These are phyloP conservation scores for Ladona fulva DNA, from an alignment of 1,140 invertebrate genomes.

Conservation along the genomic window DNA sequence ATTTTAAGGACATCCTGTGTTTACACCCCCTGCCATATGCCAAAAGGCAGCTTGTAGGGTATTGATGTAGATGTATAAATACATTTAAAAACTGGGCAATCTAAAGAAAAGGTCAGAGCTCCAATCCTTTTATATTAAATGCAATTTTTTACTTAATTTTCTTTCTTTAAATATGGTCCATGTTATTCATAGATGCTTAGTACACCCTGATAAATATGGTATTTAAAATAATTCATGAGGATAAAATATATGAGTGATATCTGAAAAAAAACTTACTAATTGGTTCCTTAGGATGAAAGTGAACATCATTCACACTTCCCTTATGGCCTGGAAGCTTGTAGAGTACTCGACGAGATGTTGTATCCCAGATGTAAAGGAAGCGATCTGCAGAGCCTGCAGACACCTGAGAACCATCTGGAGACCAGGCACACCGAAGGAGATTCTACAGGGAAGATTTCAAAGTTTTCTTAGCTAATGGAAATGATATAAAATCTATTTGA, in stretches of 20 bases:
- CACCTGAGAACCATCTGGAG: slow-evolving; percentile 73
- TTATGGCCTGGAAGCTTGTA: slow-evolving; percentile 98
- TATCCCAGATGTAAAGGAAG: slow-evolving; percentile 96
- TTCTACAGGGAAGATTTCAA: slow-evolving; percentile 45
- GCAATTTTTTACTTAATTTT: neutral
- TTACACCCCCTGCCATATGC: no score
- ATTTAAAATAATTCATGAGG: neutral
- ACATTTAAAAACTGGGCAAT: no score
- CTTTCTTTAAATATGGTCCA: neutral
- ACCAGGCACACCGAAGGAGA: slow-evolving; percentile 80
- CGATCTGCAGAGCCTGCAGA: slow-evolving; percentile 90
- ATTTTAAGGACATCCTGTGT: no score
- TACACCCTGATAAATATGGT: neutral
- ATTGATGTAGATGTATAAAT: no score
- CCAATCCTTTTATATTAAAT: neutral
- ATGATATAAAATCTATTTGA: no score
- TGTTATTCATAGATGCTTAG: neutral
- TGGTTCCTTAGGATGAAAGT: slow-evolving; percentile 93
- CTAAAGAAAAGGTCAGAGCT: no score
- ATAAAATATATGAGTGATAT: neutral
- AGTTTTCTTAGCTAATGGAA: no score
- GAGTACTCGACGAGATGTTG: slow-evolving; percentile 76
- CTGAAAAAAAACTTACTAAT: slow-evolving; percentile 51
- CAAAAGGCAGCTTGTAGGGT: no score
- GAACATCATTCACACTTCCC: slow-evolving; percentile 93